phyloP scores from a whole-genome alignment of 2,797 vertebrate genomes.

The Sphaeramia orbicularis region DNA sequence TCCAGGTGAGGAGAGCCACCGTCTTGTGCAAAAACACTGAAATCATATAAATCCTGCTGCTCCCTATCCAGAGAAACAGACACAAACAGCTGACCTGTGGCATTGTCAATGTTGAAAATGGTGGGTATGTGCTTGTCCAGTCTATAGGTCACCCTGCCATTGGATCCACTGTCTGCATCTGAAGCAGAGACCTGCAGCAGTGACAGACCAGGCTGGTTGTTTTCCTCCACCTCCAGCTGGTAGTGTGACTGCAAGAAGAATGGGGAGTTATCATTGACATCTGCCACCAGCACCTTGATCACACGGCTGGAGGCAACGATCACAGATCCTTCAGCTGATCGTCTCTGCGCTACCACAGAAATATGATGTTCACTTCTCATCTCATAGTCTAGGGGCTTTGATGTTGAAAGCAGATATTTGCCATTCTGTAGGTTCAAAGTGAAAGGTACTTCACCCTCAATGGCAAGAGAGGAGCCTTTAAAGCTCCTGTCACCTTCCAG shows the following conservation, averaged over 20 bases:
- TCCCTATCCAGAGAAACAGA: slow-evolving; percentile 83
- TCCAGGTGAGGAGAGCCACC: slow-evolving; percentile 80
- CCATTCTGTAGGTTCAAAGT: slow-evolving; percentile 80
- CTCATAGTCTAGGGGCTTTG: slow-evolving; percentile 85
- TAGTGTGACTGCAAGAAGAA: slow-evolving; percentile 75
- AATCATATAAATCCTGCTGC: slow-evolving; percentile 64
- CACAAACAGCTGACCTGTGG: slow-evolving; percentile 78
- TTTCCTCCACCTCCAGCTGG: slow-evolving; percentile 82
- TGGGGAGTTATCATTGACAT: slow-evolving; percentile 87
- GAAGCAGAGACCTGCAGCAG: slow-evolving; percentile 78
- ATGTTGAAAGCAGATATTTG: slow-evolving; percentile 86
- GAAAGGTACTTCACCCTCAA: slow-evolving; percentile 82
- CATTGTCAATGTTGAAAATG: slow-evolving; percentile 78
- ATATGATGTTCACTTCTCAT: slow-evolving; percentile 78
- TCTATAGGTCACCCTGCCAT: slow-evolving; percentile 80
- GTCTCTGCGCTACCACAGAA: slow-evolving; percentile 69
- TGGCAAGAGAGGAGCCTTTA: slow-evolving; percentile 72
- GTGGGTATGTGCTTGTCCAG: slow-evolving; percentile 62
- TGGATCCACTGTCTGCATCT: slow-evolving; percentile 81
- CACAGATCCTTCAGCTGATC: slow-evolving; percentile 48
- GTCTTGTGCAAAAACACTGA: slow-evolving; percentile 82
- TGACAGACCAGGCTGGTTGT: slow-evolving; percentile 76
- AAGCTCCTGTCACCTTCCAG: slow-evolving; percentile 75
- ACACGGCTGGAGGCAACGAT: slow-evolving; percentile 45
- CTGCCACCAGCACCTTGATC: slow-evolving; percentile 79